Evolutionary conservation across 2,113 vertebrate species (phyloP).

Genomic region (Alectura lathami): DNA sequence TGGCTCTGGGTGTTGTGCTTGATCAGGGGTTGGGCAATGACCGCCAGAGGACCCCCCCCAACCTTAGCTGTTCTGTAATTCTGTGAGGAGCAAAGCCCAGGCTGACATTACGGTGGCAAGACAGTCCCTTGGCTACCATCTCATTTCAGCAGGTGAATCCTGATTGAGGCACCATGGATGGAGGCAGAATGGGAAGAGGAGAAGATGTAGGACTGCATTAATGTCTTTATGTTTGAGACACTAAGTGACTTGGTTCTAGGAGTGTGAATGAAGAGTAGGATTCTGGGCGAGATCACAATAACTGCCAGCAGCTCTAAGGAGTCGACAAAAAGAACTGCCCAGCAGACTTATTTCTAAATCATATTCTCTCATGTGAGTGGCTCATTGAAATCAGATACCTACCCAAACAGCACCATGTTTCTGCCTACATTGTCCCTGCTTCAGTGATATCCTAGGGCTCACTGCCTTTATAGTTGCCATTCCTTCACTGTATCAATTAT

Average conservation of each 20-base stretch:
- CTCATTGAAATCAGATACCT: background rate
- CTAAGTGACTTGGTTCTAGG: background rate
- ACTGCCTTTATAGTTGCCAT: background rate
- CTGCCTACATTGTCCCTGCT: background rate
- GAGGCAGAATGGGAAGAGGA: background rate
- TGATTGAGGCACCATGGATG: background rate
- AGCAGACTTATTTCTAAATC: background rate
- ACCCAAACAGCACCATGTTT: background rate
- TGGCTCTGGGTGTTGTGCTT: background rate
- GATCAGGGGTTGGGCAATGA: background rate
- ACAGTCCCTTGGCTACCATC: background rate
- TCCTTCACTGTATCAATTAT: background rate
- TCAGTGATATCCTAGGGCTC: background rate
- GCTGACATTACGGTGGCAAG: background rate
- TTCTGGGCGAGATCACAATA: background rate
- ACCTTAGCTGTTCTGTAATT: background rate
- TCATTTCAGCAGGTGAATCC: background rate
- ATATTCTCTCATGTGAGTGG: background rate
- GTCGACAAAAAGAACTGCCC: background rate
- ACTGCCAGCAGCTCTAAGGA: background rate
- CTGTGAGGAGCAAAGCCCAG: background rate
- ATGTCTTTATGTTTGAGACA: background rate
- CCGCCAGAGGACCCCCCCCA: background rate
- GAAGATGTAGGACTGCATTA: background rate
- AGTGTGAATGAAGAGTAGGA: background rate